Conservation (phyloP, 2,888 invertebrate species). For the Caenorhabditis zanzibari region DNA sequence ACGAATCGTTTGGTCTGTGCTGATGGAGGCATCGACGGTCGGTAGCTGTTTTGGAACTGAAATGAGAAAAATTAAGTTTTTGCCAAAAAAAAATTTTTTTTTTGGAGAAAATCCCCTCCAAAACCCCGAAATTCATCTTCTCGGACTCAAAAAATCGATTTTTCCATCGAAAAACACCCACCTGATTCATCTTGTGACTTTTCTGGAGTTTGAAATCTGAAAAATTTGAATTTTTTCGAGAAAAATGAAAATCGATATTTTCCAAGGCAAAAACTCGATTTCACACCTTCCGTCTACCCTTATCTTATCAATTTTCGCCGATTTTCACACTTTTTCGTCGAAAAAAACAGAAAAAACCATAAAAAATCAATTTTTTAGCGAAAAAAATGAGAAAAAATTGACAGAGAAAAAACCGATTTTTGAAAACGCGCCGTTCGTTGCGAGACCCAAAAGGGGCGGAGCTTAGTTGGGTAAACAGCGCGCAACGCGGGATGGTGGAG, state of each 20-base stretch:
- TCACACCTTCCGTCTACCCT: too few species aligned
- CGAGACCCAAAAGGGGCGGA: slow-evolving; percentile 46
- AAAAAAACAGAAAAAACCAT: not conserved
- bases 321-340: not conserved
- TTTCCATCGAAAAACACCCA: not conserved
- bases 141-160: not conserved
- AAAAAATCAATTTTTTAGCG: not conserved
- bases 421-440: slow-evolving; percentile 67
- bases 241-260: slow-evolving; percentile 37
- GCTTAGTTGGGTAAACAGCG: slow-evolving; percentile 46
- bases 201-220: slow-evolving; percentile 27
- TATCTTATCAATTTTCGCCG: not conserved
- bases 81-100: not conserved
- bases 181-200: slow-evolving; percentile 42
- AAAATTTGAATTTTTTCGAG: not conserved
- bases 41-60: not conserved
- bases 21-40: not conserved
- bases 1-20: not conserved
- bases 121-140: not conserved
- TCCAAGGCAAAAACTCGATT: not conserved
- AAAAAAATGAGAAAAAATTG: slow-evolving; percentile 6
- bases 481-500: slow-evolving; percentile 29
- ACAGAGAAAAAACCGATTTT: slow-evolving; percentile 28
- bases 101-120: too few species aligned
- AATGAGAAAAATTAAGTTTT: not conserved